These are phyloP conservation scores for Eclectus roratus DNA, from an alignment of 2,113 vertebrate species.

Conservation along the genomic window DNA sequence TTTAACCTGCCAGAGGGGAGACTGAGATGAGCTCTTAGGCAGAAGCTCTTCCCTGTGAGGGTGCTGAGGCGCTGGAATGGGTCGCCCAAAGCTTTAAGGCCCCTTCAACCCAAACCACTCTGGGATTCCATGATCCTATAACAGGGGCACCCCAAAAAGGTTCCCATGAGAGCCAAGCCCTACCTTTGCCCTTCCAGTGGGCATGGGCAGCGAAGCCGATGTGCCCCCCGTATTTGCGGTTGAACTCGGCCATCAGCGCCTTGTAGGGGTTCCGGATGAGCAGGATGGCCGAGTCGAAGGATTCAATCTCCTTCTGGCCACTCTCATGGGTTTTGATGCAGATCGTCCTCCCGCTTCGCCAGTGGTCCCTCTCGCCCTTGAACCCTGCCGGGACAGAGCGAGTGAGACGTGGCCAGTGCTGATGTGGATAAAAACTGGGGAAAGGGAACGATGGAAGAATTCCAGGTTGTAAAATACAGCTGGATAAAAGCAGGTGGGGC, in stretches of 20 bases:
- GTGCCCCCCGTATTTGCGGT: conserved; percentile 94
- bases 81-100: neutral
- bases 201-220: conserved; percentile 93
- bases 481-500: neutral
- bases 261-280: conserved; percentile 97
- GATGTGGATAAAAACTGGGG: fast-evolving
- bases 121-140: neutral
- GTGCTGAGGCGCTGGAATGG: neutral
- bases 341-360: conserved; percentile 91
- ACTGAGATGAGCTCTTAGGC: neutral
- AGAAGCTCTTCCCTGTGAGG: neutral
- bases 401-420: neutral
- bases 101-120: neutral
- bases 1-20: too few relatives aligned
- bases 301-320: conserved; percentile 92
- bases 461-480: neutral
- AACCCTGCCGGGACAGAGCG: conserved; percentile 77
- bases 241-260: conserved; percentile 97
- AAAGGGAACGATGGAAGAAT: neutral
- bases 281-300: conserved; percentile 89
- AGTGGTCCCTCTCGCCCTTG: conserved; percentile 95
- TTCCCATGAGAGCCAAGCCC: neutral
- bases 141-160: neutral
- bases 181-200: conserved; percentile 97
- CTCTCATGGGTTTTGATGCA: conserved; percentile 98